Base-by-base conservation (phyloP, 2,113 vertebrate genomes). In the Dipodomys merriami region DNA sequence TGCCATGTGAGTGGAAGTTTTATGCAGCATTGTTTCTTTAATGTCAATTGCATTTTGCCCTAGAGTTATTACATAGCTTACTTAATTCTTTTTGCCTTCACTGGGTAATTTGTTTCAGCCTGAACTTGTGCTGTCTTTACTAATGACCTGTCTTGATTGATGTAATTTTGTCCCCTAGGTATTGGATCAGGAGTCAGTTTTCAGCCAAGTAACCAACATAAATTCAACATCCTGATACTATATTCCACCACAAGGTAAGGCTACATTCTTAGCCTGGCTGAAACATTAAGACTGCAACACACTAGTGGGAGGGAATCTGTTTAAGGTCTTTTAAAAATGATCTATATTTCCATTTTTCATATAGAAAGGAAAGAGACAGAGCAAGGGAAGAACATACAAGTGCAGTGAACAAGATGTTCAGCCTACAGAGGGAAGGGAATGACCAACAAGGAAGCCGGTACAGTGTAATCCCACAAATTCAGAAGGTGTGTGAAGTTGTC, bases 151-250 rank as follows among this genome's bases (percentile, higher is more conserved):
- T 71, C 94, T 90, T 82, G 53, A 74, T 77, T 27, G 86, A 62
- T 95, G 0, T 7, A 86, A 94, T 91, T 94, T 91, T 92, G 0
- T 79, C 20, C 35, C 93, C 23, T 95, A 99, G 99, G 98, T 95
- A 98, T 99, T 96, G 98, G 98, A 95, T 99, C 98, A 94, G 98
- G 99, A 97, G 97, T 99, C 94, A 99, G 95, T 96, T 99, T 99
- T 97, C 97, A 98, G 85, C 97, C 98, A 82, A 97, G 89, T 79
- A 97, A 95, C 71, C 97, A 97, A 82, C 98, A 98, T 90, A 98
- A 98, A 94, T 98, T 99, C 95, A 99, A 98, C 95, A 98, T 99
- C 95, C 95, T 98, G 65, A 98, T 98, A 76, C 79, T 99, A 60
- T 99, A 99, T 97, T 99, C 98, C 39, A 98, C 98, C 5, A 98